phyloP scores from a whole-genome alignment of 2,113 vertebrate genomes.

The Himantopus leucocephalus region DNA sequence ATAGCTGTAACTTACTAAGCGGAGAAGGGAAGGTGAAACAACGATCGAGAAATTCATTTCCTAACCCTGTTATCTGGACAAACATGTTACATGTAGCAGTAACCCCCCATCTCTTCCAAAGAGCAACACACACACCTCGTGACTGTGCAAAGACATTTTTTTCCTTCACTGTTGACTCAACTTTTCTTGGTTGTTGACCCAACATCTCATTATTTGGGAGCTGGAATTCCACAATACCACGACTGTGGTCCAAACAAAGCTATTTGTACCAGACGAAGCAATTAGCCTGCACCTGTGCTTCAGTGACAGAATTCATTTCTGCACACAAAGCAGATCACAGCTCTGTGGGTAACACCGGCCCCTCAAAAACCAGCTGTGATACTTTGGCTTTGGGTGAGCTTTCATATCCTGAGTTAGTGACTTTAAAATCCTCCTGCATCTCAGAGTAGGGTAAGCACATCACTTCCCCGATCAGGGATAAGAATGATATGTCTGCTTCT shows the following conservation, averaged over 20 bases:
- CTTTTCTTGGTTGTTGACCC: not conserved
- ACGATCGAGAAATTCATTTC: accelerated
- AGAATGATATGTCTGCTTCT: not conserved
- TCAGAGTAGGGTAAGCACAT: not conserved
- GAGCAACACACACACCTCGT: accelerated
- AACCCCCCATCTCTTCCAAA: accelerated
- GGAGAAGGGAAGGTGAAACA: not conserved
- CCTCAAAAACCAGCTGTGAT: accelerated
- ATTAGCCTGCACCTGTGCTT: not conserved
- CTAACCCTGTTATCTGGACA: not conserved
- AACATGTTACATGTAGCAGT: accelerated
- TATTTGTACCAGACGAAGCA: accelerated
- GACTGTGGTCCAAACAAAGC: not conserved
- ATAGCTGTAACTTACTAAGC: accelerated
- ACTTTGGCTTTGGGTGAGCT: not conserved
- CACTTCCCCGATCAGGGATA: not conserved
- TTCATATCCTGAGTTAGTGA: not conserved
- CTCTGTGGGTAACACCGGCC: accelerated
- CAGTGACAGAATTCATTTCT: too few relatives aligned
- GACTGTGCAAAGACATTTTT: not conserved
- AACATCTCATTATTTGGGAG: not conserved
- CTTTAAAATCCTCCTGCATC: not conserved
- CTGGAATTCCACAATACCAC: not conserved
- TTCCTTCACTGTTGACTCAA: not conserved
- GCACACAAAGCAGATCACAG: too few relatives aligned